Conservation (phyloP, 1,140 invertebrate species). For the Pseudachorutes palmiensis region DNA sequence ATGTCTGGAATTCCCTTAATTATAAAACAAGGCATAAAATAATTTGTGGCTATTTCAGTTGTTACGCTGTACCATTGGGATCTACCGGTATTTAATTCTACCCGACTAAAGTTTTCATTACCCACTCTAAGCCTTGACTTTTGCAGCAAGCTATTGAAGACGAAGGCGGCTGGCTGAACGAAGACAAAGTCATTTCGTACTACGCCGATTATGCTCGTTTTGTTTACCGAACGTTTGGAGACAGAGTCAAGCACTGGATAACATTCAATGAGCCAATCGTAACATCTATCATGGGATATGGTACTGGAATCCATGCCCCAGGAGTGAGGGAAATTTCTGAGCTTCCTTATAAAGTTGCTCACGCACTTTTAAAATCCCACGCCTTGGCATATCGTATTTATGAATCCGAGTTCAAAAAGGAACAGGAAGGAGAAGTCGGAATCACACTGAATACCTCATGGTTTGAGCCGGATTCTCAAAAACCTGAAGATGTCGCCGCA, state of each 20-base stretch:
- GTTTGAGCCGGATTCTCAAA: conserved; percentile 21
- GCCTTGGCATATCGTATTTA: conserved; percentile 30
- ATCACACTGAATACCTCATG: conserved; percentile 27
- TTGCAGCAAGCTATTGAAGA: no score
- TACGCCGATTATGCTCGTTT: conserved; percentile 32
- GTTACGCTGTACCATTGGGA: no score
- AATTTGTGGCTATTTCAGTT: no score
- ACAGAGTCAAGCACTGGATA: conserved; percentile 38
- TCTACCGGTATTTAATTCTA: no score
- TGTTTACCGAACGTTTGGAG: conserved; percentile 29
- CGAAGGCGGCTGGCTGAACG: conserved; percentile 36
- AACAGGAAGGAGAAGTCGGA: conserved; percentile 19
- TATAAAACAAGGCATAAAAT: no score
- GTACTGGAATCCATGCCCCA: conserved; percentile 27
- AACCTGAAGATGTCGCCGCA: conserved; percentile 24
- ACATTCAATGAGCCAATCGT: conserved; percentile 39
- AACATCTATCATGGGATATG: conserved; percentile 26
- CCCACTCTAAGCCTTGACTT: no score
- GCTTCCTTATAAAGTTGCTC: conserved; percentile 15
- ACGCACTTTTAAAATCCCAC: conserved; percentile 26
- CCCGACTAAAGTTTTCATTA: no score
- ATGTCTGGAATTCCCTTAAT: no score
- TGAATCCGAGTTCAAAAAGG: conserved; percentile 28
- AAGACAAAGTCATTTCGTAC: conserved; percentile 25
- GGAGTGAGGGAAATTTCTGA: not conserved